Conservation (phyloP, 2,888 invertebrate genomes). For the Acanthopleura granulata region DNA sequence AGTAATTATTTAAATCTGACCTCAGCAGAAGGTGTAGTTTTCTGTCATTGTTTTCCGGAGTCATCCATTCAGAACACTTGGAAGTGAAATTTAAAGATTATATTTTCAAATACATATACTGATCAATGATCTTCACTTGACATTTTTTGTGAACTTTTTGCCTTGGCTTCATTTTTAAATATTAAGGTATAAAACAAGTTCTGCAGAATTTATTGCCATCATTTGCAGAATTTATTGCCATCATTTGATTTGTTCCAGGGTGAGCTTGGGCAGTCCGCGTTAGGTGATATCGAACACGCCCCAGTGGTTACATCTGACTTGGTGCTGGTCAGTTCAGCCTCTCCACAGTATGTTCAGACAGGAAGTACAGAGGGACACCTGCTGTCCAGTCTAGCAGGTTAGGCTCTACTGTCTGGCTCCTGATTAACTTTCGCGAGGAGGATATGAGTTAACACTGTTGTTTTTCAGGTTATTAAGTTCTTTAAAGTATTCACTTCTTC, state of each 20-base stretch:
- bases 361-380: neutral
- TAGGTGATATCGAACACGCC: neutral
- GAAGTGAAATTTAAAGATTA: no score
- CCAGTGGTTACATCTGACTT: neutral
- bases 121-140: no score
- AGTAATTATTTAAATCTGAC: no score
- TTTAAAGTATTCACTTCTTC: neutral
- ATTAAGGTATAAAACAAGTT: no score
- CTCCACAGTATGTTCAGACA: slow-evolving; percentile 8
- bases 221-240: neutral
- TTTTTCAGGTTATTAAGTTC: neutral
- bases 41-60: no score
- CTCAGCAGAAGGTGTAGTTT: no score
- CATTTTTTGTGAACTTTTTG: no score
- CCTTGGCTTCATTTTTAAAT: no score
- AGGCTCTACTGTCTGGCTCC: neutral
- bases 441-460: no score
- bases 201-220: neutral
- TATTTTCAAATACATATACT: no score
- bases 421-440: neutral
- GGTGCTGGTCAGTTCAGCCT: neutral
- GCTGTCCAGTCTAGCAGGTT: slow-evolving; percentile 9
- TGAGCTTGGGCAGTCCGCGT: neutral
- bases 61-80: no score
- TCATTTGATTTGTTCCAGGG: neutral